Conservation (phyloP, 2,797 vertebrate genomes). For the Malurus splendens region DNA sequence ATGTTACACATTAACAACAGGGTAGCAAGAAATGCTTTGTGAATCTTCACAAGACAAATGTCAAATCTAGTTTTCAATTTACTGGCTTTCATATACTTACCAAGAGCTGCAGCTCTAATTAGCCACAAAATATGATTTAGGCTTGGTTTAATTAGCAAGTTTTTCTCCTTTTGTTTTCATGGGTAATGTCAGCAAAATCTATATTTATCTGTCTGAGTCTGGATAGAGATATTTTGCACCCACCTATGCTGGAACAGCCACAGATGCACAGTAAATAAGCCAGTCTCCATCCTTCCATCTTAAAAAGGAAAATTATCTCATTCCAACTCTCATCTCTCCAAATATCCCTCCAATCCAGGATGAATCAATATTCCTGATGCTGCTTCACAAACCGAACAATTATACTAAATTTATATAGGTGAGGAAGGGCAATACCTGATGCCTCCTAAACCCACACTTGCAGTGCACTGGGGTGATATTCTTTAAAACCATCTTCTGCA, state of each 20-base stretch:
- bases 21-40: background rate
- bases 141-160: background rate
- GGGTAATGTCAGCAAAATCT: background rate
- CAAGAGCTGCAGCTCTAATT: background rate
- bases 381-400: background rate
- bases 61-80: background rate
- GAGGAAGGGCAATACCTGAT: background rate
- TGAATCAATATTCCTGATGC: background rate
- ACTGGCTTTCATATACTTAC: background rate
- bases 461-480: background rate
- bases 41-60: background rate
- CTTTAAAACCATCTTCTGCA: background rate
- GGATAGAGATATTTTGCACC: background rate
- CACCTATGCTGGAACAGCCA: background rate
- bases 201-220: background rate
- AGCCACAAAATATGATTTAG: background rate
- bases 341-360: background rate
- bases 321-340: background rate
- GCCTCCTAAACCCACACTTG: background rate
- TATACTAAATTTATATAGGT: background rate
- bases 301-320: background rate
- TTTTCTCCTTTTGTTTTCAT: background rate
- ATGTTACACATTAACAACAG: background rate
- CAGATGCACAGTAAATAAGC: background rate
- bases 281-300: background rate